phyloP scores from a whole-genome alignment of 2,797 vertebrate genomes.

The Coregonus sp. region DNA sequence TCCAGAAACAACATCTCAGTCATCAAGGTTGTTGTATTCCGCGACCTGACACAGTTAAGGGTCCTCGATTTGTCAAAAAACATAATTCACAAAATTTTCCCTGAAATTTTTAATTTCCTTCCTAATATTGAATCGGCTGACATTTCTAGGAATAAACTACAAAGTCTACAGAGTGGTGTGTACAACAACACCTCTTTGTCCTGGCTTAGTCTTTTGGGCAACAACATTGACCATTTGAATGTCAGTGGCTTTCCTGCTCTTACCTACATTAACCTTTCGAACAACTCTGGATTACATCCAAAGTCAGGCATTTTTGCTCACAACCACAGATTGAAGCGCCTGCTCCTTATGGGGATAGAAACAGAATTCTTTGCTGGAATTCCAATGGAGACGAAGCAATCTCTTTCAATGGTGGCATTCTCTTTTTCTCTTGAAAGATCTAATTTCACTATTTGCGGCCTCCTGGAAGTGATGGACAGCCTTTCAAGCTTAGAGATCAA shows the following conservation, averaged over 20 bases:
- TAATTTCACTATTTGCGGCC: not conserved
- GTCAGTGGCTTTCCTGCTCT: slow-evolving; percentile 36
- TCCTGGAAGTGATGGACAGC: not conserved
- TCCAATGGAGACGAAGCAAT: not conserved
- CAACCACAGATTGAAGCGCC: not conserved
- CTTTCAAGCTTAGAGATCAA: not conserved
- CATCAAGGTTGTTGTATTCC: slow-evolving; percentile 28
- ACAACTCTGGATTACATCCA: slow-evolving; percentile 43
- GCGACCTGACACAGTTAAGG: slow-evolving; percentile 18
- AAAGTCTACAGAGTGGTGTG: slow-evolving; percentile 28
- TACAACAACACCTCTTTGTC: slow-evolving; percentile 14
- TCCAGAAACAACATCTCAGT: slow-evolving; percentile 45
- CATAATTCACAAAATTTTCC: not conserved
- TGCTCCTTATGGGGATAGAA: not conserved
- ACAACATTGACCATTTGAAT: not conserved
- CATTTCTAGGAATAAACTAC: slow-evolving; percentile 40
- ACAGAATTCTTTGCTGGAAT: not conserved
- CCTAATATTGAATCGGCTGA: slow-evolving; percentile 19
- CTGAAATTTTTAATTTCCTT: not conserved
- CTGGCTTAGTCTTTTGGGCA: not conserved
- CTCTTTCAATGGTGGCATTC: not conserved
- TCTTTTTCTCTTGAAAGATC: not conserved
- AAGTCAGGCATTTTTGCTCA: not conserved
- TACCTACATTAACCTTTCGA: slow-evolving; percentile 37
- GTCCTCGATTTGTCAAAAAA: slow-evolving; percentile 31